These are phyloP conservation scores for Chauna torquata DNA, from an alignment of 2,113 vertebrate genomes.

Conservation along the genomic window DNA sequence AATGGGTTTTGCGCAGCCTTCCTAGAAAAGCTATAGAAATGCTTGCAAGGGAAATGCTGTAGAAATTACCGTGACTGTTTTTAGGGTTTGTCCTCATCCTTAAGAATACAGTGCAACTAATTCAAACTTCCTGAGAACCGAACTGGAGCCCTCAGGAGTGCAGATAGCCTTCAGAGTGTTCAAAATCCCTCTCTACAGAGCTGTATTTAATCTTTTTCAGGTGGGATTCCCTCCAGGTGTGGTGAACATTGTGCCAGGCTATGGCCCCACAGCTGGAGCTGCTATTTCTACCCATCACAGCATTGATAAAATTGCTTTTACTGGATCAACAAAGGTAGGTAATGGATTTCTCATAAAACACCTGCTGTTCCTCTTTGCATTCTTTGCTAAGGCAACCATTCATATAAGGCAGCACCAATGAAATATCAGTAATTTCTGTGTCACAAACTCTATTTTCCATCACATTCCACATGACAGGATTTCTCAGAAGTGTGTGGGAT, in stretches of 20 bases:
- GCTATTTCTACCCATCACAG: conserved; percentile 89
- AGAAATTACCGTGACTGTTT: neutral
- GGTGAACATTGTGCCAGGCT: conserved; percentile 94
- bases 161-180: neutral
- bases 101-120: neutral
- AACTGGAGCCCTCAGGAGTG: neutral
- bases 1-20: neutral
- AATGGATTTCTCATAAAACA: neutral
- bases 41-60: neutral
- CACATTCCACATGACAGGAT: neutral
- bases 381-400: neutral
- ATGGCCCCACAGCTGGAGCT: conserved; percentile 89
- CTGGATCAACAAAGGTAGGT: conserved; percentile 90
- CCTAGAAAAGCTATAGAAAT: neutral
- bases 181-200: neutral
- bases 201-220: conserved; percentile 64
- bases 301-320: conserved; percentile 93
- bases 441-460: neutral
- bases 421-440: neutral
- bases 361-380: neutral
- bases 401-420: neutral
- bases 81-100: neutral
- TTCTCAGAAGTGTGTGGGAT: neutral
- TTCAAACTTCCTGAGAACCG: neutral
- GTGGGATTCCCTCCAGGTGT: conserved; percentile 94